Evolutionary conservation across 2,797 vertebrate genomes (phyloP).

Genomic region (Gouania willdenowi): DNA sequence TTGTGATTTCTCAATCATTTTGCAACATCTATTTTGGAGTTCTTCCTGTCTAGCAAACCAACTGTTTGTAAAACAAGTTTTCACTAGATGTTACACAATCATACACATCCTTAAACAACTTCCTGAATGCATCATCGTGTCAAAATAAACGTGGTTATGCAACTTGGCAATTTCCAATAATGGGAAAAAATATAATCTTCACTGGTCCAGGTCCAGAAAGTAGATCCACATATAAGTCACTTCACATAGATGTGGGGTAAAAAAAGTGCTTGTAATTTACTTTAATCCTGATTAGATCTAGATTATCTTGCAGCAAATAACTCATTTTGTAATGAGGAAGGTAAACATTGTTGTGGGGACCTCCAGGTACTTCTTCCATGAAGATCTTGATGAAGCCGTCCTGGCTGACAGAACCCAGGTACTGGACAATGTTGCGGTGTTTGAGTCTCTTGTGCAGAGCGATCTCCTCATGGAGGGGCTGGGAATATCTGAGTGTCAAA

Average conservation of each 20-base stretch:
- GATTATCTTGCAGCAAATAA: too few relatives aligned
- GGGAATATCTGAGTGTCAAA: conserved; percentile 78
- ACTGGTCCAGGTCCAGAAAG: too few relatives aligned
- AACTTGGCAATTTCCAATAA: neutral
- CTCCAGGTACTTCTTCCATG: conserved; percentile 97
- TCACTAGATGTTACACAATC: conserved; percentile 19
- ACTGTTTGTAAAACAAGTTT: conserved; percentile 26
- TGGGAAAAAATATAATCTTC: too few relatives aligned
- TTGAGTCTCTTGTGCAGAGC: conserved; percentile 87
- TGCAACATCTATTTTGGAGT: neutral
- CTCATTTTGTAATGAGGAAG: too few relatives aligned
- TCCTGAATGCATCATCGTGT: conserved; percentile 2
- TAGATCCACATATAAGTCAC: too few relatives aligned
- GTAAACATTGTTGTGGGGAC: too few relatives aligned
- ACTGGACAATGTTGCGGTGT: conserved; percentile 91
- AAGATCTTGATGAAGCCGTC: conserved; percentile 92
- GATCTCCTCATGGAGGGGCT: conserved; percentile 90
- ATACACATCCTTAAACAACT: conserved; percentile 12
- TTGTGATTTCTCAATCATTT: neutral
- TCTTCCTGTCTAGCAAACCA: too few relatives aligned
- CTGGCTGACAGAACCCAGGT: conserved; percentile 88
- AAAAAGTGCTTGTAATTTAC: too few relatives aligned
- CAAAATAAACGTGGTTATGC: too few relatives aligned
- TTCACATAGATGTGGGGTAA: too few relatives aligned
- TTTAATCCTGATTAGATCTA: too few relatives aligned